Conservation (phyloP, 2,888 invertebrate species). For the Troides aeacus region DNA sequence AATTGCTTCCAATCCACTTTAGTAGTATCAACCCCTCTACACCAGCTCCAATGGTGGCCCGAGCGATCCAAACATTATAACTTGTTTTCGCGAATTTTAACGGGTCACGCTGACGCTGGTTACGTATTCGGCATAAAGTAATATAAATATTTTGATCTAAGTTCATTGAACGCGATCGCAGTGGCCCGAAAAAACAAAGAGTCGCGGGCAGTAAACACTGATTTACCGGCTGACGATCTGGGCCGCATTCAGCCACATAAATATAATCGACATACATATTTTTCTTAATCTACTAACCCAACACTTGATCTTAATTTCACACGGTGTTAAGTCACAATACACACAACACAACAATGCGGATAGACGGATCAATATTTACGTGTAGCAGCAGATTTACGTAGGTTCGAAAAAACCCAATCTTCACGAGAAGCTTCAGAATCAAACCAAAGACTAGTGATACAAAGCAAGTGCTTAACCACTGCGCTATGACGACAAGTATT, state of each 20-base stretch:
- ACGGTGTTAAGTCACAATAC: not conserved
- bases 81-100: conserved; percentile 21
- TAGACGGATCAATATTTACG: too few species aligned
- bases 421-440: too few species aligned
- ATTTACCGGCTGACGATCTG: conserved; percentile 19
- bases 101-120: conserved; percentile 31
- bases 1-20: conserved; percentile 23
- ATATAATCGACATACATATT: not conserved
- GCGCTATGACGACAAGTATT: too few species aligned
- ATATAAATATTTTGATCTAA: conserved; percentile 37
- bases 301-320: not conserved
- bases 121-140: conserved; percentile 30
- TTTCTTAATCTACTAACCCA: not conserved
- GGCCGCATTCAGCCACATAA: conserved; percentile 9
- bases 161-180: conserved; percentile 42
- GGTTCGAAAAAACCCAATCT: not conserved
- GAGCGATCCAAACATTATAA: not conserved
- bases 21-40: not conserved
- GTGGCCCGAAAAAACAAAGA: conserved; percentile 40
- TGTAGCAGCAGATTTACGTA: not conserved
- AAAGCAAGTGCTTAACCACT: too few species aligned
- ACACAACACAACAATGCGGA: not conserved
- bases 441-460: too few species aligned
- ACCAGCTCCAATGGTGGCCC: conserved; percentile 1
- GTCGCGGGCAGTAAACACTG: conserved; percentile 21